Percentiles rank a stretch among this genome's conserved stretches.
phyloP scores from a whole-genome alignment of 2,888 invertebrate genomes.

The Protophormia terraenovae region DNA sequence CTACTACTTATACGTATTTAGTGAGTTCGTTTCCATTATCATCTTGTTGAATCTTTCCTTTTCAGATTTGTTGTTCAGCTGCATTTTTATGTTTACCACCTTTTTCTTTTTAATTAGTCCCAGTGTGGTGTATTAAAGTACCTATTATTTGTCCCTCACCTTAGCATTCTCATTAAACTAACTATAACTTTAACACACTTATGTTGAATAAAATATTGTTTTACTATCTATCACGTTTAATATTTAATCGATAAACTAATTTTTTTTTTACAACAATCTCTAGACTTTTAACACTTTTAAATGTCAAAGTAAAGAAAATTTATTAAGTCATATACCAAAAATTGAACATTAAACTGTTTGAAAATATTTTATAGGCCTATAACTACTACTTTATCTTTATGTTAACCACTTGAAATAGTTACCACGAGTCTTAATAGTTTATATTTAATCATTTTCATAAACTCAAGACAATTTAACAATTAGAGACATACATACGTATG shows the following conservation, averaged over 20 bases:
- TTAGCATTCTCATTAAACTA: too few species aligned
- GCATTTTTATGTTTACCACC: too few species aligned
- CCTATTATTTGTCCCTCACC: too few species aligned
- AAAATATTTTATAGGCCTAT: background rate
- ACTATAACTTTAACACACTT: too few species aligned
- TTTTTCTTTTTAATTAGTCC: too few species aligned
- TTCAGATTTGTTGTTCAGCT: too few species aligned
- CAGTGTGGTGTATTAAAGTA: too few species aligned
- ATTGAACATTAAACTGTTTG: background rate
- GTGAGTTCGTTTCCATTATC: too few species aligned
- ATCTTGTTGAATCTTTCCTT: too few species aligned
- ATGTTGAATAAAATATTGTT: too few species aligned
- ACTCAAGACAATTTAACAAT: background rate
- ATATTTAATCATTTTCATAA: background rate
- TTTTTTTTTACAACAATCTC: background rate
- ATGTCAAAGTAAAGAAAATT: background rate
- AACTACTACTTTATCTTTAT: background rate
- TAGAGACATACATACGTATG: too few species aligned
- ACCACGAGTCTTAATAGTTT: background rate
- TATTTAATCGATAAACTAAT: background rate
- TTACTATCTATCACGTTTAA: background rate
- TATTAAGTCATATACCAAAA: background rate
- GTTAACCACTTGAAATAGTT: background rate
- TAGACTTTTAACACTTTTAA: background rate
- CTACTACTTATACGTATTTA: too few species aligned